Evolutionary conservation across 2,888 invertebrate genomes (phyloP).

Genomic region (Lacanobia oleracea): DNA sequence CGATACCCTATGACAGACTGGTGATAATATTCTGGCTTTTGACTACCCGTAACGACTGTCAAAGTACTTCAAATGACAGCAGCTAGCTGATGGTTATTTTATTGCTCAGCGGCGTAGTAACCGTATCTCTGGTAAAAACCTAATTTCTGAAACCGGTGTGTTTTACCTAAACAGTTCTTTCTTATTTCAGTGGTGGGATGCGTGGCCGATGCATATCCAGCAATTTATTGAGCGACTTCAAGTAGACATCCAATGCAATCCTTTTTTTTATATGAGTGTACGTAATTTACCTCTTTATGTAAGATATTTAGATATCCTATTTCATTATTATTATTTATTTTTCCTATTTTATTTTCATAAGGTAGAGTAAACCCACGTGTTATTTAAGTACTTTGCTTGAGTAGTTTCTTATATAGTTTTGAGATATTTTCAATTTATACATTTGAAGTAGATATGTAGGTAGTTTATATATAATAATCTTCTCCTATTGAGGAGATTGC

Average conservation of each 20-base stretch:
- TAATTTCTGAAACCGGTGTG: not conserved
- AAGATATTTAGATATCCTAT: no score
- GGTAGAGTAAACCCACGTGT: not conserved
- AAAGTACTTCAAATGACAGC: not conserved
- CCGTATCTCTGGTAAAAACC: not conserved
- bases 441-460: no score
- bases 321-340: no score
- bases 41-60: not conserved
- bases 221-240: not conserved
- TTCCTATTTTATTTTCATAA: not conserved
- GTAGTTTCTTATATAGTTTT: not conserved
- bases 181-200: not conserved
- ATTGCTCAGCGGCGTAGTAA: not conserved
- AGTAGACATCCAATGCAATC: not conserved
- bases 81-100: not conserved
- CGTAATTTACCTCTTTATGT: not conserved
- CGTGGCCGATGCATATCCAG: not conserved
- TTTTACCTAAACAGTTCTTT: slow-evolving; percentile 2
- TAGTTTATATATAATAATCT: no score
- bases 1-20: no score
- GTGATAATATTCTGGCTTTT: not conserved
- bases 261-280: not conserved
- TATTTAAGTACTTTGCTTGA: not conserved
- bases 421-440: not conserved
- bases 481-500: not conserved